Evolutionary conservation across 1,140 invertebrate genomes (phyloP).

Genomic region (Metaphire vulgaris): DNA sequence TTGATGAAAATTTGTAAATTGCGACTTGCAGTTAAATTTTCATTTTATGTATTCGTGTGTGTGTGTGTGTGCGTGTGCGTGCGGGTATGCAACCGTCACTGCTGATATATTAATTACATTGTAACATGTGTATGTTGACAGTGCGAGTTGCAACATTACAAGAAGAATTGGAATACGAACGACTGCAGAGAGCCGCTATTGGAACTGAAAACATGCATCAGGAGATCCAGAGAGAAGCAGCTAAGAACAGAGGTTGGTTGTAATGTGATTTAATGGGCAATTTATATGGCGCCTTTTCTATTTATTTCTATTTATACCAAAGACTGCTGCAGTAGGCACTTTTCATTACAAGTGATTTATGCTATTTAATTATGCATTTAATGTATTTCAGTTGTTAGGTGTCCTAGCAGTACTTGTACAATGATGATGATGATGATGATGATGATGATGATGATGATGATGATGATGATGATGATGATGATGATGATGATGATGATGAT

Average conservation of each 20-base stretch:
- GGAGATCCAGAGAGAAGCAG: neutral
- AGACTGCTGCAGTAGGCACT: too few species aligned
- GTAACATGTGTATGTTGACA: neutral
- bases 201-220: neutral
- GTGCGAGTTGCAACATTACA: neutral
- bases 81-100: neutral
- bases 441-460: slow-evolving; percentile 23
- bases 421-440: slow-evolving; percentile 16
- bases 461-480: slow-evolving; percentile 24
- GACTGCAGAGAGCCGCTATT: neutral
- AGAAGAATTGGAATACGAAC: neutral
- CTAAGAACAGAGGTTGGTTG: neutral
- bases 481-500: slow-evolving; percentile 24
- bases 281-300: too few species aligned
- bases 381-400: too few species aligned
- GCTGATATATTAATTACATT: neutral
- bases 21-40: neutral
- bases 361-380: too few species aligned
- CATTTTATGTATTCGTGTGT: neutral
- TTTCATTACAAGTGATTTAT: too few species aligned
- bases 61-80: neutral
- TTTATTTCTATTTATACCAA: too few species aligned
- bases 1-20: too few species aligned
- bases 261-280: too few species aligned
- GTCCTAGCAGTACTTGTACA: too few species aligned